Evolutionary conservation across 2,113 vertebrate species (phyloP).

Genomic region (Falcunculus frontatus): DNA sequence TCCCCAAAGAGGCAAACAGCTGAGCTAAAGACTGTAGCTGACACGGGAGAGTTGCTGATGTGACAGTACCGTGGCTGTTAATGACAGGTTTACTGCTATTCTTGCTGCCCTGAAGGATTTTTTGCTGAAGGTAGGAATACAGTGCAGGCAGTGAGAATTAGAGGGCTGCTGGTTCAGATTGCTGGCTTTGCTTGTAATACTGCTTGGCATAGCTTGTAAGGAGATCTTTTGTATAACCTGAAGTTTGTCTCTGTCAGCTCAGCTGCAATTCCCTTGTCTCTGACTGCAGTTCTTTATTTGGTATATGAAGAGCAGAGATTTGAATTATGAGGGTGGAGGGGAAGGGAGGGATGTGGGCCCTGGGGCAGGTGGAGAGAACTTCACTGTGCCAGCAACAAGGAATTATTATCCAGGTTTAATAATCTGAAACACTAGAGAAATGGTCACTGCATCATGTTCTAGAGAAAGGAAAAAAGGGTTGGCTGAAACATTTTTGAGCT

Average conservation of each 20-base stretch:
- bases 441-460: neutral
- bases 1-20: slow-evolving; percentile 36
- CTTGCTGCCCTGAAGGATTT: slow-evolving; percentile 53
- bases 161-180: neutral
- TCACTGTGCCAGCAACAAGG: neutral
- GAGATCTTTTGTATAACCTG: neutral
- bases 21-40: slow-evolving; percentile 45
- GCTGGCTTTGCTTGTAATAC: slow-evolving; percentile 31
- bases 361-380: neutral
- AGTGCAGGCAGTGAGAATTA: neutral
- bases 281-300: neutral
- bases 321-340: fast-evolving
- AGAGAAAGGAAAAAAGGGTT: neutral
- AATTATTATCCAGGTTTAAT: neutral
- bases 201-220: neutral
- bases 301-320: neutral
- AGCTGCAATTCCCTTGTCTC: neutral
- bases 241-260: slow-evolving; percentile 46
- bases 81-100: slow-evolving; percentile 59
- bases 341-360: neutral
- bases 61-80: slow-evolving; percentile 34
- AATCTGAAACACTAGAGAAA: neutral
- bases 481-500: neutral
- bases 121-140: slow-evolving; percentile 55
- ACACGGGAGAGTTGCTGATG: slow-evolving; percentile 36